These are phyloP conservation scores for Listronotus bonariensis DNA, from an alignment of 1,140 invertebrate genomes.

Conservation along the genomic window DNA sequence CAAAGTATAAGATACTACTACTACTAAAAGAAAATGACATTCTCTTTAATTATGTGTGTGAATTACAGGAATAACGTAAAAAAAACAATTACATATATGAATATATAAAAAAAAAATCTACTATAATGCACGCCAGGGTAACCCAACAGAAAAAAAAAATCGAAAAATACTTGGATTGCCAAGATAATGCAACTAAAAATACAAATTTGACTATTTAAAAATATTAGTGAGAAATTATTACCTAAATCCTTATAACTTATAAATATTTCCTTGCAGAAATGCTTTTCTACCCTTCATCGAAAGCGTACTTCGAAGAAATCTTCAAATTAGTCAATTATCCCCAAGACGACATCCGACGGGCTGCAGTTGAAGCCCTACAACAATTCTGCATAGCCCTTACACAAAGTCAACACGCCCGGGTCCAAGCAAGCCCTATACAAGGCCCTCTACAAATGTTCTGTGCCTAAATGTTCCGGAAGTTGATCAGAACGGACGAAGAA, in stretches of 20 bases:
- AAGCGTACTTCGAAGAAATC: constrained; percentile 69
- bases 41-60: too few species aligned
- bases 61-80: too few species aligned
- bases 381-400: constrained; percentile 70
- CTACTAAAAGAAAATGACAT: too few species aligned
- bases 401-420: constrained; percentile 60
- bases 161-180: too few species aligned
- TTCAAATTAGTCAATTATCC: constrained; percentile 73
- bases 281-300: constrained; percentile 73
- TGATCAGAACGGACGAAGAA: constrained; percentile 71
- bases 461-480: constrained; percentile 69
- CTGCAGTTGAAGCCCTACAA: constrained; percentile 66
- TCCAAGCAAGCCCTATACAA: constrained; percentile 58
- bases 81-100: too few species aligned
- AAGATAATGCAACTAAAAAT: too few species aligned
- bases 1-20: too few species aligned
- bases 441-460: constrained; percentile 58
- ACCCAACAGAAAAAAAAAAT: too few species aligned
- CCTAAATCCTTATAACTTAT: neutral
- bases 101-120: too few species aligned
- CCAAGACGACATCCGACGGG: constrained; percentile 70
- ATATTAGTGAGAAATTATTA: too few species aligned
- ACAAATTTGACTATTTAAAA: too few species aligned
- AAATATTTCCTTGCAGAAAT: constrained; percentile 56
- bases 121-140: too few species aligned